Evolutionary conservation across 1,140 invertebrate genomes (phyloP), one percentile per base, ranked within the genome.

Genomic region (Diuraphis noxia): DNA sequence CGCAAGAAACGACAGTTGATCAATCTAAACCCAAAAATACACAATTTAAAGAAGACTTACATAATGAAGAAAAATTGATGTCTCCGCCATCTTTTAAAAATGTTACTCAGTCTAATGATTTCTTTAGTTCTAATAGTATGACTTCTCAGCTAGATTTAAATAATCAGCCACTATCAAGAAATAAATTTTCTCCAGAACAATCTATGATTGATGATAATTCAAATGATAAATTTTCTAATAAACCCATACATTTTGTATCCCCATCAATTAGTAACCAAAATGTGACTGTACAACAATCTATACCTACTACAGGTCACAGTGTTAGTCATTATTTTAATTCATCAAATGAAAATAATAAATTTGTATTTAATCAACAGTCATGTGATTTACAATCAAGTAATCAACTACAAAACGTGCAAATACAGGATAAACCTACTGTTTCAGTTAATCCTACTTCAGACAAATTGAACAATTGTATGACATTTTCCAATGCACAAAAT

Each of bases 321-420:
- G 13, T 81, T 46, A 43, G 88, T 81, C 7, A 81, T 25, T 91
- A 91, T 52, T 91, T 91, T 40, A 23, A 91, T 81, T 52, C 77
- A n/a, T 30, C 17, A 30, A 49, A 38, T 91, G 23, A 10, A 49
- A 82, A 52, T 38, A 91, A 91, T 38, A 43, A n/a, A 52, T 81
- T 23, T 56, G 10, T 63, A 38, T 91, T 82, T 10, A 46, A 91
- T 91, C 77, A 81, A 91, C 63, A 91, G 8, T 81, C n/a, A 25
- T 25, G 9, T 23, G 81, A 79, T 81, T 30, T 79, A 36, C 52
- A 90, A 77, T 25, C 41, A 49, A 30, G 21, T 36, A 49, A 6
- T 49, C n/a, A 36, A 52, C 30, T 36, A 82, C 43, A 77, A 90
- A 90, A 81, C 49, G 9, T 52, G 10, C 40, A 90, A 21, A 46